Evolutionary conservation across 2,888 invertebrate genomes (phyloP), one percentile per base, ranked within the genome.

Genomic region (Polymixis lichenea): DNA sequence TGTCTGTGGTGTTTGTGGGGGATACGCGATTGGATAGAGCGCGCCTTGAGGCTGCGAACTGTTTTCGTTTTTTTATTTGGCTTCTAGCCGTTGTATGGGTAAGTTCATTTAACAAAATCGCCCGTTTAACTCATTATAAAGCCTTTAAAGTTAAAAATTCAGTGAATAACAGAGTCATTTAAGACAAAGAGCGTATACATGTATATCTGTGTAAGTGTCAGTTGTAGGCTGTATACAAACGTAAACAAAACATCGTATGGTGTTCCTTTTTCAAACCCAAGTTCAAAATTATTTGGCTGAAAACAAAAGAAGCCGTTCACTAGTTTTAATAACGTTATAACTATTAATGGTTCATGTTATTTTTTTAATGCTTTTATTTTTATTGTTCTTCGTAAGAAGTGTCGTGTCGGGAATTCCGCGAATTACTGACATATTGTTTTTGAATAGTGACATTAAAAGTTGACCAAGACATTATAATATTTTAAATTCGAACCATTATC

Each of bases 61-160:
- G 93, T 93, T 95, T 96, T 96, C 95, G 93, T 94, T 96, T 96
- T 96, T 97, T 97, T 96, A 95, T 97, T 97, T 97, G 97, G 96
- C 96, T 96, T 95, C 96, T 97, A 95, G 97, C 96, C 97, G 94
- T 97, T 97, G 96, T 97, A 97, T 97, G 97, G 97, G 97, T 97
- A 87, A 96, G 97, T 95, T 82, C 85, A 87, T 85, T 74, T 85
- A 84, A 85, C 82, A 74, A 85, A 83, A 76, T 78, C 68, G 70
- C 66, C 74, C 74, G 73, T 75, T 58, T 65, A 68, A 15, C 46
- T 9, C n/a, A 61, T 46, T 55, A 53, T 67, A 51, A 25, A 72
- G n/a, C 28, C 25, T 68, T 80, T 66, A 70, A 68, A 72, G 60
- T 86, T 43, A 51, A 13, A 60, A 51, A 28, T 64, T 74, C 28